Percentiles rank a stretch among this genome's conserved stretches.
Evolutionary conservation across 2,888 invertebrate species (phyloP).

Genomic region (Apoderus coryli): DNA sequence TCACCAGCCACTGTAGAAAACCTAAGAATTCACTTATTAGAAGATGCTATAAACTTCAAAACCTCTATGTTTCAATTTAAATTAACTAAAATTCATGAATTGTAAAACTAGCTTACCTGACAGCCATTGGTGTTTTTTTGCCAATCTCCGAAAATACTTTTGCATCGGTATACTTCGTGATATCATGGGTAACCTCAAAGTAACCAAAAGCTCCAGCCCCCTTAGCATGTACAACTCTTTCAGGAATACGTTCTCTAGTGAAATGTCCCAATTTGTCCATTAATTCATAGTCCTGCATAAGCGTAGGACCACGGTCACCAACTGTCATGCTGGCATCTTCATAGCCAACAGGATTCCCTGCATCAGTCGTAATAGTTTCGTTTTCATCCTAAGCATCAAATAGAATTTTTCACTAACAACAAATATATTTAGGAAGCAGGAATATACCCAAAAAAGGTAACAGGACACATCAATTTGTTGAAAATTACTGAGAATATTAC

Average conservation of each 20-base stretch:
- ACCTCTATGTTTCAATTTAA: too few relatives aligned
- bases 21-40: too few relatives aligned
- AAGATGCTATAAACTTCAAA: too few relatives aligned
- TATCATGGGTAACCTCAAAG: conserved; percentile 80
- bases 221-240: conserved; percentile 92
- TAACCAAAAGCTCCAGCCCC: conserved; percentile 81
- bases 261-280: conserved; percentile 74
- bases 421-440: too few relatives aligned
- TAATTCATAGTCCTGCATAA: conserved; percentile 73
- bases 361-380: conserved; percentile 57
- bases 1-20: conserved; percentile 84
- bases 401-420: too few relatives aligned
- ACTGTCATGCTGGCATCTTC: conserved; percentile 66
- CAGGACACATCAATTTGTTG: too few relatives aligned
- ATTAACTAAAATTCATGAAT: too few relatives aligned
- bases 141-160: conserved; percentile 63
- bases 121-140: conserved; percentile 64
- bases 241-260: conserved; percentile 85
- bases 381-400: conserved; percentile 45
- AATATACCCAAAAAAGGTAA: too few relatives aligned
- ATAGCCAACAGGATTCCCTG: conserved; percentile 68
- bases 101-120: conserved; percentile 38
- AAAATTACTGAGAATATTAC: too few relatives aligned
- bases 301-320: conserved; percentile 73
- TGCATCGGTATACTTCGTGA: conserved; percentile 63